A percentile compares a stretch with the other conserved stretches of the same genome.
Evolutionary conservation across 1,140 invertebrate genomes (phyloP).

Genomic region (Lycorma delicatula): DNA sequence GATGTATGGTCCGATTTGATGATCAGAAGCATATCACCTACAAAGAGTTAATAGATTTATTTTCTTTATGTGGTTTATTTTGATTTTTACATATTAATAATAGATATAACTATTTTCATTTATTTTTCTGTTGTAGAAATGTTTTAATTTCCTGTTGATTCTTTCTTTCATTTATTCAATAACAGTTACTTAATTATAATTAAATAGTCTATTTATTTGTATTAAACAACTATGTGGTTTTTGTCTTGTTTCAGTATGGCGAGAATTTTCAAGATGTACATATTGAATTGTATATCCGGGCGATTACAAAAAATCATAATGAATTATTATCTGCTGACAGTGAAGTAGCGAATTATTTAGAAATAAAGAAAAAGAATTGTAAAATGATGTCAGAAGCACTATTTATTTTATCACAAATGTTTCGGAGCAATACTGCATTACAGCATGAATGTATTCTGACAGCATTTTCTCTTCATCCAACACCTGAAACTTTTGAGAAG

Average conservation of each 20-base stretch:
- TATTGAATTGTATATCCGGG: conserved; percentile 62
- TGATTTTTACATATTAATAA: too few species aligned
- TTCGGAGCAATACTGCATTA: conserved; percentile 43
- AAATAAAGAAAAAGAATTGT: conserved; percentile 43
- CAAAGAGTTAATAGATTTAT: too few species aligned
- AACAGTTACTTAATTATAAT: too few species aligned
- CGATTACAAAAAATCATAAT: conserved; percentile 65
- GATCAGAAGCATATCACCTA: too few species aligned
- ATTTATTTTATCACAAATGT: conserved; percentile 46
- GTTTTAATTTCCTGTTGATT: too few species aligned
- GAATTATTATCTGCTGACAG: conserved; percentile 58
- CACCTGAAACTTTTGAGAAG: conserved; percentile 40
- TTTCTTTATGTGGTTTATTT: too few species aligned
- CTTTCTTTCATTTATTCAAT: too few species aligned
- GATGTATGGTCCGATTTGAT: too few species aligned
- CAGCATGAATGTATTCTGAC: conserved; percentile 54
- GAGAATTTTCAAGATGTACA: conserved; percentile 51
- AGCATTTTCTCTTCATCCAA: conserved; percentile 54
- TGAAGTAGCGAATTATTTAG: conserved; percentile 44
- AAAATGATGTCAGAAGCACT: conserved; percentile 48
- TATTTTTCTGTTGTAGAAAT: too few species aligned
- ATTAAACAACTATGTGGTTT: too few species aligned
- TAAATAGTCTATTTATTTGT: too few species aligned
- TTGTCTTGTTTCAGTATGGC: conserved; percentile 46
- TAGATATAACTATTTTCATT: too few species aligned